Evolutionary conservation across 1,140 invertebrate genomes (phyloP).

Genomic region (Eumaeus atala): DNA sequence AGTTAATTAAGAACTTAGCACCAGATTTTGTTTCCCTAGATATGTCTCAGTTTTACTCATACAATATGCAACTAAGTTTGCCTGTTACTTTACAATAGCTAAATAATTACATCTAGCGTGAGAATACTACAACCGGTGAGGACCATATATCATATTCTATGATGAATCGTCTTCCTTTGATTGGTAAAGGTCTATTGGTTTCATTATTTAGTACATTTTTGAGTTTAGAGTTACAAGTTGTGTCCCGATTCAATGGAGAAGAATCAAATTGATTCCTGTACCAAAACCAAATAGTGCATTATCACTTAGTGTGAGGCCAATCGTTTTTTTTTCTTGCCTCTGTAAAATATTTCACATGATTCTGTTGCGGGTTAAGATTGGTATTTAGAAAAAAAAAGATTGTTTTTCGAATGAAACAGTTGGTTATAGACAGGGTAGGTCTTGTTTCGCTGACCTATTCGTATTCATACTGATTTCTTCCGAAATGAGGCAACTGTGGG

Average conservation of each 20-base stretch:
- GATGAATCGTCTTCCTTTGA: constrained; percentile 22
- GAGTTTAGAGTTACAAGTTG: constrained; percentile 5
- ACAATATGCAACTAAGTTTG: background rate
- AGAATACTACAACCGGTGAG: constrained; percentile 19
- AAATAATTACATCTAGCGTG: constrained; percentile 9
- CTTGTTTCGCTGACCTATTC: constrained; percentile 11
- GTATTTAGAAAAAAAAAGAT: constrained; percentile 12
- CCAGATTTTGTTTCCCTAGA: constrained; percentile 4
- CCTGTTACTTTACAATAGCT: constrained; percentile 14
- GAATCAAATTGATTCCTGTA: constrained; percentile 34
- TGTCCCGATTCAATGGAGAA: constrained; percentile 41
- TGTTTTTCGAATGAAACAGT: constrained; percentile 9
- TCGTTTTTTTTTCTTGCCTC: constrained; percentile 31
- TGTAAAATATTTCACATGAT: constrained; percentile 19
- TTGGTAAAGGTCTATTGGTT: constrained; percentile 15
- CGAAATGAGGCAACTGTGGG: background rate
- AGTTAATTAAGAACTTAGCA: constrained; percentile 1
- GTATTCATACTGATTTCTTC: constrained; percentile 17
- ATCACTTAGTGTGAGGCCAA: constrained; percentile 33
- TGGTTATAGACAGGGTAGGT: constrained; percentile 19
- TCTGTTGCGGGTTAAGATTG: constrained; percentile 23
- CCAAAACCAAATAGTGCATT: constrained; percentile 29
- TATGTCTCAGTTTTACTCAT: background rate
- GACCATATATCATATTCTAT: constrained; percentile 31
- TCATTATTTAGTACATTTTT: constrained; percentile 26